Percentiles rank a stretch among this genome's conserved stretches.
Evolutionary conservation across 2,797 vertebrate genomes (phyloP).

Genomic region (Momotus momota): DNA sequence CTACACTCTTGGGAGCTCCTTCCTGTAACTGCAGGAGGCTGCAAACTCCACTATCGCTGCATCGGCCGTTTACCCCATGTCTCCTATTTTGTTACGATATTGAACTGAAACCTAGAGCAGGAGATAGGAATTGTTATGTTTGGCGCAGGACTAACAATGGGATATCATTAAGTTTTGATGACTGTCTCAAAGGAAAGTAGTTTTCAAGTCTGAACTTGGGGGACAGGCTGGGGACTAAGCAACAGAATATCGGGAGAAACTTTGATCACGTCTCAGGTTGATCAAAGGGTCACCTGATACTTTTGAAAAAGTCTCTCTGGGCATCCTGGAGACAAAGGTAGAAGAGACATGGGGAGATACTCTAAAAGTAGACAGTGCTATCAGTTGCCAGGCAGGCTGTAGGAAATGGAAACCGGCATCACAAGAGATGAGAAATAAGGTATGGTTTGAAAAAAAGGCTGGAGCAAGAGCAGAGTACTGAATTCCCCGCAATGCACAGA

Average conservation of each 20-base stretch:
- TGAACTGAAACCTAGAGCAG: slow-evolving; percentile 15
- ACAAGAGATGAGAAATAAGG: background rate
- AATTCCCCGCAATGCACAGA: background rate
- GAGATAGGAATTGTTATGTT: slow-evolving; percentile 40
- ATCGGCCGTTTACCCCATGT: background rate
- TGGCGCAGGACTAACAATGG: slow-evolving; percentile 8
- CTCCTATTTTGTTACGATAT: background rate
- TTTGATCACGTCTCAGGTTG: slow-evolving; percentile 37
- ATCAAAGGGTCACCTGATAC: slow-evolving; percentile 52
- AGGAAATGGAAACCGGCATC: background rate
- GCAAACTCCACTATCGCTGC: background rate
- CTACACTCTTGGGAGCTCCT: background rate
- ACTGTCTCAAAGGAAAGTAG: slow-evolving; percentile 13
- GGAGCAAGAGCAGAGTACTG: background rate
- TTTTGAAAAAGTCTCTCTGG: background rate
- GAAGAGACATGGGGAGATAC: background rate
- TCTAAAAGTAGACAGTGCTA: background rate
- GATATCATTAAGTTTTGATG: slow-evolving; percentile 27
- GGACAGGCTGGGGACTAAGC: background rate
- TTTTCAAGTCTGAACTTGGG: slow-evolving; percentile 23
- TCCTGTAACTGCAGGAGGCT: slow-evolving; percentile 9
- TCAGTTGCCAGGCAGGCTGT: background rate
- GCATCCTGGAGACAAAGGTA: slow-evolving; percentile 16
- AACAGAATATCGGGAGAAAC: background rate
- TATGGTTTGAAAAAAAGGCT: background rate